Conservation (phyloP, 64 coral and sea anemone species). For the Cladopsammia gracilis region DNA sequence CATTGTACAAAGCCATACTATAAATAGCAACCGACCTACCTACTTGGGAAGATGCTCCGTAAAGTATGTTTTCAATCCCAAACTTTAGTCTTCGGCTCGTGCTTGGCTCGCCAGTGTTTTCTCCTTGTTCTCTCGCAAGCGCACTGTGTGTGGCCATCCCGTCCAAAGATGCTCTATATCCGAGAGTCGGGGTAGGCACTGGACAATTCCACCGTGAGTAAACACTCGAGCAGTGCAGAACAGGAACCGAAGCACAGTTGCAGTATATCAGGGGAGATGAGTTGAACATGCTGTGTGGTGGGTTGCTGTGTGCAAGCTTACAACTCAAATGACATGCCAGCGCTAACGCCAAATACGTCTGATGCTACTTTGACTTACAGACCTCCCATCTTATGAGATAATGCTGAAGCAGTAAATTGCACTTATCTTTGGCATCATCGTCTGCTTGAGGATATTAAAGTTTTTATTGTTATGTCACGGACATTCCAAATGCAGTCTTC, state of each 20-base stretch:
- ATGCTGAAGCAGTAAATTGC: not conserved
- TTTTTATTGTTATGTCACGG: slow-evolving; percentile 41
- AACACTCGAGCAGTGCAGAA: slow-evolving; percentile 9
- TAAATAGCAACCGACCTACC: not conserved
- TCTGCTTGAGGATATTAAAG: slow-evolving; percentile 64
- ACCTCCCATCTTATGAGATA: slow-evolving; percentile 49
- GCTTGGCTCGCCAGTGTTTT: not conserved
- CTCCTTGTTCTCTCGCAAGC: not conserved
- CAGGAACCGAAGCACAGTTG: not conserved
- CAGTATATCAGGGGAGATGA: slow-evolving; percentile 21
- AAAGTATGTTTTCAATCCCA: slow-evolving; percentile 44
- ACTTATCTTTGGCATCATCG: slow-evolving; percentile 41
- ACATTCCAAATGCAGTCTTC: slow-evolving; percentile 17
- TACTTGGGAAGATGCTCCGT: not conserved
- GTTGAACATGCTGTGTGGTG: slow-evolving; percentile 32
- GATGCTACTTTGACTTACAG: slow-evolving; percentile 3
- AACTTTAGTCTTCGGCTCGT: slow-evolving; percentile 14
- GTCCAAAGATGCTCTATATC: slow-evolving; percentile 9
- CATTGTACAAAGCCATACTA: too few relatives aligned
- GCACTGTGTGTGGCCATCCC: slow-evolving; percentile 22
- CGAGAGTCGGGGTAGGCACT: not conserved
- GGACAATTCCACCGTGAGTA: slow-evolving; percentile 10
- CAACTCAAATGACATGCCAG: slow-evolving; percentile 9
- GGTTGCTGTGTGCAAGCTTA: not conserved
- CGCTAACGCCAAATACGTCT: not conserved